phyloP scores from a whole-genome alignment of 2,797 vertebrate genomes.

The Diplodus sargus region DNA sequence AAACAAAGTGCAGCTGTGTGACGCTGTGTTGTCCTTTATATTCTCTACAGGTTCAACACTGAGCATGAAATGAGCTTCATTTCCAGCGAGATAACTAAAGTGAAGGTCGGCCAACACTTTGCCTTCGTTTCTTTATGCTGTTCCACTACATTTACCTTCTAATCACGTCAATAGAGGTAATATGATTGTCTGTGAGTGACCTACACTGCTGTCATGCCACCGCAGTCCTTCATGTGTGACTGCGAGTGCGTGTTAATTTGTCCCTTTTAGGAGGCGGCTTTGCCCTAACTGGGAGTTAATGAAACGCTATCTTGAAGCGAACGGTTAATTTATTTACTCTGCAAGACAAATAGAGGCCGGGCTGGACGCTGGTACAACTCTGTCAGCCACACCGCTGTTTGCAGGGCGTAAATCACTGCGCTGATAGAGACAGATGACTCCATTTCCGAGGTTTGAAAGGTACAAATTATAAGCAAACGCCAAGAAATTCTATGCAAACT shows the following conservation, averaged over 20 bases:
- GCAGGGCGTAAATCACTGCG: conserved; percentile 64
- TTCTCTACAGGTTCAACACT: conserved; percentile 50
- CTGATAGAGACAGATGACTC: conserved; percentile 72
- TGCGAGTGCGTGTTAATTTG: conserved; percentile 50
- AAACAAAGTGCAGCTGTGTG: too few relatives aligned
- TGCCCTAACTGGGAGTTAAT: conserved; percentile 61
- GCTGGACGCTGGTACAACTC: conserved; percentile 59
- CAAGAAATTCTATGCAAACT: conserved; percentile 52
- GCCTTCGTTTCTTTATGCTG: conserved; percentile 62
- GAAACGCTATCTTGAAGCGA: conserved; percentile 53
- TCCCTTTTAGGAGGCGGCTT: conserved; percentile 54
- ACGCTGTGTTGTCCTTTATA: neutral
- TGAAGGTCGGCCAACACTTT: conserved; percentile 63
- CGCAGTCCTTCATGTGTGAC: conserved; percentile 38
- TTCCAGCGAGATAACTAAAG: conserved; percentile 44
- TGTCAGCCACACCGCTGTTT: conserved; percentile 54
- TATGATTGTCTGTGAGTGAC: conserved; percentile 62
- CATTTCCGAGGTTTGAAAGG: conserved; percentile 69
- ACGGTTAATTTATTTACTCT: conserved; percentile 77
- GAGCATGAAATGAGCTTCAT: conserved; percentile 58
- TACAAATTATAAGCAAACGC: conserved; percentile 66
- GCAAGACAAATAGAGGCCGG: conserved; percentile 64
- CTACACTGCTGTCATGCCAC: conserved; percentile 38
- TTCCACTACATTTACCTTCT: conserved; percentile 70
- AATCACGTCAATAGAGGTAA: conserved; percentile 79